A percentile compares a stretch with the other conserved stretches of the same genome.
Conservation (phyloP, 2,888 invertebrate species). For the Corythucha ciliata region DNA sequence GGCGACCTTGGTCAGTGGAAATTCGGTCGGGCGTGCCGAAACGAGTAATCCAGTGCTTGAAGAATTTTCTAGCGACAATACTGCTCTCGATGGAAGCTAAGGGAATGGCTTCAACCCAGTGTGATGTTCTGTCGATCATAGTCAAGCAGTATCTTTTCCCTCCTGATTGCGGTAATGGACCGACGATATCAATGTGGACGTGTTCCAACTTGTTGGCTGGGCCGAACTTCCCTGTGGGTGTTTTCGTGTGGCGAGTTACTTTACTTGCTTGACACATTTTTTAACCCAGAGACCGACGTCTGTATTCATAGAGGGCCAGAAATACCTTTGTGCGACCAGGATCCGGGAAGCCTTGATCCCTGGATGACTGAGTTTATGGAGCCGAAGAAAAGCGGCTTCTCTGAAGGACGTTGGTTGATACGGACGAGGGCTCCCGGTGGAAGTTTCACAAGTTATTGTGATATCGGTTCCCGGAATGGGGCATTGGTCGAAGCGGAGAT, state of each 20-base stretch:
- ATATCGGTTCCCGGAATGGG: not conserved
- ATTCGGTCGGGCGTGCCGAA: constrained; percentile 40
- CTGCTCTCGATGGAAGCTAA: constrained; percentile 38
- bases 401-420: constrained; percentile 32
- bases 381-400: constrained; percentile 27
- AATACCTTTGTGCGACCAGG: constrained; percentile 28
- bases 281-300: constrained; percentile 35
- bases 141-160: constrained; percentile 39
- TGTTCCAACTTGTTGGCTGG: constrained; percentile 38
- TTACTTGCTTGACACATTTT: constrained; percentile 39
- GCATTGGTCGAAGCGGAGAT: not conserved
- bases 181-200: constrained; percentile 42
- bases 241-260: constrained; percentile 27
- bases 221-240: constrained; percentile 8
- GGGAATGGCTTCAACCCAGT: constrained; percentile 41
- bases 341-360: constrained; percentile 27
- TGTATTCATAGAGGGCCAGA: constrained; percentile 32
- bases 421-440: constrained; percentile 28
- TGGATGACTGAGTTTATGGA: constrained; percentile 32
- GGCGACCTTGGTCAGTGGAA: constrained; percentile 40
- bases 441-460: constrained; percentile 29
- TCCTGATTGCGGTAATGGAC: constrained; percentile 39
- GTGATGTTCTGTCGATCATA: constrained; percentile 35
- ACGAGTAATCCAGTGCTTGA: constrained; percentile 40
- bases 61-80: constrained; percentile 39